These are phyloP conservation scores for Eudasyphora cyanicolor DNA, from an alignment of 2,888 invertebrate species.

Conservation along the genomic window DNA sequence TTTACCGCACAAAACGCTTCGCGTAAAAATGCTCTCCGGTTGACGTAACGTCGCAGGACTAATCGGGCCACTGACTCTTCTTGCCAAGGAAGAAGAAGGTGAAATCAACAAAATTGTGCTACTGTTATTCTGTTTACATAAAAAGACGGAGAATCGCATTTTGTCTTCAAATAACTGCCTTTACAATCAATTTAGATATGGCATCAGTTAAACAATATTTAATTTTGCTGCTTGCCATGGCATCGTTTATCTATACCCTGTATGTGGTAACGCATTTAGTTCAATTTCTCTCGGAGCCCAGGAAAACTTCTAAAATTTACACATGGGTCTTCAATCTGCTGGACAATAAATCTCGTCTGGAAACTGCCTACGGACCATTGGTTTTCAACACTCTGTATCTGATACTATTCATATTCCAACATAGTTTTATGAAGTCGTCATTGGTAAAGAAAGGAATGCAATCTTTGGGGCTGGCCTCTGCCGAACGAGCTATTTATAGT, in stretches of 20 bases:
- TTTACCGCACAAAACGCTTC: too few relatives aligned
- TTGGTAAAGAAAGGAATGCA: conserved; percentile 80
- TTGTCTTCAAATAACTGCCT: too few relatives aligned
- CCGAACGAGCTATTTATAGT: conserved; percentile 81
- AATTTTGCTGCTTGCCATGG: conserved; percentile 76
- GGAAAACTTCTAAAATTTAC: conserved; percentile 73
- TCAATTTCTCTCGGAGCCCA: conserved; percentile 82
- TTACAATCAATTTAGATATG: conserved; percentile 70
- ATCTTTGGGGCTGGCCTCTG: conserved; percentile 79
- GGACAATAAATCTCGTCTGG: conserved; percentile 76
- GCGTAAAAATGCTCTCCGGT: too few relatives aligned
- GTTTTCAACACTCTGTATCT: conserved; percentile 81
- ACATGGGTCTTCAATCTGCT: conserved; percentile 77
- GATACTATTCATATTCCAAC: conserved; percentile 82
- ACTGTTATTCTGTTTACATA: too few relatives aligned
- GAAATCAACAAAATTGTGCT: too few relatives aligned
- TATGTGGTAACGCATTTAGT: conserved; percentile 82
- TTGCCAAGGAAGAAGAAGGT: too few relatives aligned
- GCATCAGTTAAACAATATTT: conserved; percentile 72
- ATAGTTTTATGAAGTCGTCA: conserved; percentile 82
- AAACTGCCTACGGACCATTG: conserved; percentile 78
- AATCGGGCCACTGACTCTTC: too few relatives aligned
- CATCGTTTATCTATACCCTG: conserved; percentile 81
- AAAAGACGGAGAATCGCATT: too few relatives aligned
- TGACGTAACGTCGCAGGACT: too few relatives aligned